Evolutionary conservation across 2,797 vertebrate genomes (phyloP).

Genomic region (Macroramphosus scolopax): DNA sequence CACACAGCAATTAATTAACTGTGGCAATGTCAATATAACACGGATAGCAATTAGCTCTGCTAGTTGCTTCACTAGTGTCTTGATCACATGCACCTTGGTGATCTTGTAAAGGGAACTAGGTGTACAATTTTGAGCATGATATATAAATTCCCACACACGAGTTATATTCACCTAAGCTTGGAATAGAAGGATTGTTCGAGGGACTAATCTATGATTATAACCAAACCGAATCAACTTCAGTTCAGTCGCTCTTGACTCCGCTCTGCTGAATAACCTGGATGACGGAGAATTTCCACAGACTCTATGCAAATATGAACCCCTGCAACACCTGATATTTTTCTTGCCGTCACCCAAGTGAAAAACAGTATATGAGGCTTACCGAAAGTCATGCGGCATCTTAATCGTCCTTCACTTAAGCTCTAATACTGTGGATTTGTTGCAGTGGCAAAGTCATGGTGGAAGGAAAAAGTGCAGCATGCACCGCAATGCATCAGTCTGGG

Average conservation of each 20-base stretch:
- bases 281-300: neutral
- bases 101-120: no score
- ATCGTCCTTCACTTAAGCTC: constrained; percentile 28
- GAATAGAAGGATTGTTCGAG: no score
- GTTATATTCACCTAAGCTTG: no score
- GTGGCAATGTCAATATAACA: no score
- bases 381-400: constrained; percentile 19
- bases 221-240: neutral
- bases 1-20: no score
- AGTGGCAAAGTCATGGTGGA: constrained; percentile 28
- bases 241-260: neutral
- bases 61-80: no score
- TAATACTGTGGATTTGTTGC: constrained; percentile 14
- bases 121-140: no score
- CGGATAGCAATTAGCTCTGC: no score
- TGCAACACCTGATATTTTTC: constrained; percentile 1
- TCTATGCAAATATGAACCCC: constrained; percentile 9
- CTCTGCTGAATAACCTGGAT: neutral
- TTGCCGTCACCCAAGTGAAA: neutral
- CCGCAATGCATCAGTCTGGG: constrained; percentile 42
- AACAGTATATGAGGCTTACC: no score
- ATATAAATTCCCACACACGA: no score
- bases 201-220: neutral
- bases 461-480: constrained; percentile 17
- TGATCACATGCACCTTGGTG: no score